A percentile compares a stretch with the other conserved stretches of the same genome.
phyloP scores from a whole-genome alignment of 2,888 invertebrate species.

The Chloroclystis v-ata region DNA sequence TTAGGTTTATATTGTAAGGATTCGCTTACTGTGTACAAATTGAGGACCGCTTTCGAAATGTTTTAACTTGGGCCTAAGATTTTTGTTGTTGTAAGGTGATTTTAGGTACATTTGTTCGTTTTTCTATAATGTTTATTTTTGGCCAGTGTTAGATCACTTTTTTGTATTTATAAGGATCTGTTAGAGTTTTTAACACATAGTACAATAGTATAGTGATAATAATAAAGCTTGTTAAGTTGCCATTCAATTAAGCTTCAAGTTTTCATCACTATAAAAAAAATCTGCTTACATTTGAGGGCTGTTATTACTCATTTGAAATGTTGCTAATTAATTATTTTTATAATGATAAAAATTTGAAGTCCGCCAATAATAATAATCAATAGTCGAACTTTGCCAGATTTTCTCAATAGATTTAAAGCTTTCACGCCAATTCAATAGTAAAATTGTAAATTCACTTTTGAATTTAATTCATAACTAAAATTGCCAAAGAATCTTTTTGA shows the following conservation, averaged over 20 bases:
- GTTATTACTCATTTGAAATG: too few species aligned
- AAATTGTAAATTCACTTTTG: conserved; percentile 77
- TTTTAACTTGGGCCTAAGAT: conserved; percentile 50
- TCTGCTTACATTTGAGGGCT: not conserved
- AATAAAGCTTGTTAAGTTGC: conserved; percentile 66
- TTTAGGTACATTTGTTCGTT: conserved; percentile 40
- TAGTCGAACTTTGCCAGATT: conserved; percentile 64
- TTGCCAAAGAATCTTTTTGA: conserved; percentile 75
- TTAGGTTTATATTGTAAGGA: conserved; percentile 59
- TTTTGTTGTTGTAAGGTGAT: conserved; percentile 35
- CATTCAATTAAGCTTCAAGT: conserved; percentile 41
- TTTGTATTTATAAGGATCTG: conserved; percentile 48
- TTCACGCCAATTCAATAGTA: conserved; percentile 57
- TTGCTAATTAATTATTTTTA: too few species aligned
- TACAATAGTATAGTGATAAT: conserved; percentile 64
- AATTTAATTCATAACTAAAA: conserved; percentile 53
- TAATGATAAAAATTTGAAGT: conserved; percentile 37
- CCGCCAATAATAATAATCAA: conserved; percentile 50
- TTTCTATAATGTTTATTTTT: conserved; percentile 39
- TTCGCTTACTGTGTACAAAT: conserved; percentile 64
- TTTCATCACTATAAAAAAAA: conserved; percentile 36
- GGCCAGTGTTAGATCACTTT: conserved; percentile 65
- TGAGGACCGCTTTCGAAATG: conserved; percentile 47
- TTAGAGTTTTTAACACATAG: conserved; percentile 48
- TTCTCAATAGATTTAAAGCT: conserved; percentile 66